A percentile compares a stretch with the other conserved stretches of the same genome.
phyloP scores from a whole-genome alignment of 2,797 vertebrate genomes.

The Cossypha polioptera region DNA sequence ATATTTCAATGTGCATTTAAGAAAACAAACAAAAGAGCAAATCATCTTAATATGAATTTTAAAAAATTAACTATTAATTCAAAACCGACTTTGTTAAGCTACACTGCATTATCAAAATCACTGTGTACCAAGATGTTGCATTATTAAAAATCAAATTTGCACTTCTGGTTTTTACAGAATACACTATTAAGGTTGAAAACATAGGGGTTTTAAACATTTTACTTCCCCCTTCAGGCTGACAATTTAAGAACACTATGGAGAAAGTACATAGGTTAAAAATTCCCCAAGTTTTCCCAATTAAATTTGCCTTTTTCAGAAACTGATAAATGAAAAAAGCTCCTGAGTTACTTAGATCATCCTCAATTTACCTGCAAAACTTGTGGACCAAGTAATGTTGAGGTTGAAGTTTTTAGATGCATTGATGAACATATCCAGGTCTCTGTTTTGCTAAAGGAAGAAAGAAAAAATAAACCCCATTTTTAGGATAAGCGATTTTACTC shows the following conservation, averaged over 20 bases:
- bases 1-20: background rate
- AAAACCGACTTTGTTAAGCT: background rate
- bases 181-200: background rate
- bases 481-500: background rate
- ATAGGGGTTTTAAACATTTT: fast-evolving
- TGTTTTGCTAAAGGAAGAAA: slow-evolving; percentile 84
- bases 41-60: background rate
- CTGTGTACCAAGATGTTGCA: background rate
- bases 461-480: background rate
- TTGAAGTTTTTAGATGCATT: slow-evolving; percentile 99
- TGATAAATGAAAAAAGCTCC: background rate
- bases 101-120: background rate
- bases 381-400: slow-evolving; percentile 97
- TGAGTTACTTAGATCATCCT: background rate
- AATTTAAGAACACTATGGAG: background rate
- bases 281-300: background rate
- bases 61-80: background rate
- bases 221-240: background rate
- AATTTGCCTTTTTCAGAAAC: background rate
- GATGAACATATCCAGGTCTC: slow-evolving; percentile 98
- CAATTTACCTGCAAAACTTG: slow-evolving; percentile 90
- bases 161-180: background rate
- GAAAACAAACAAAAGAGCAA: background rate
- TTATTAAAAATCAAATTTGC: background rate
- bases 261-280: background rate